phyloP scores from a whole-genome alignment of 2,113 vertebrate genomes.

The Pangasianodon gigas region DNA sequence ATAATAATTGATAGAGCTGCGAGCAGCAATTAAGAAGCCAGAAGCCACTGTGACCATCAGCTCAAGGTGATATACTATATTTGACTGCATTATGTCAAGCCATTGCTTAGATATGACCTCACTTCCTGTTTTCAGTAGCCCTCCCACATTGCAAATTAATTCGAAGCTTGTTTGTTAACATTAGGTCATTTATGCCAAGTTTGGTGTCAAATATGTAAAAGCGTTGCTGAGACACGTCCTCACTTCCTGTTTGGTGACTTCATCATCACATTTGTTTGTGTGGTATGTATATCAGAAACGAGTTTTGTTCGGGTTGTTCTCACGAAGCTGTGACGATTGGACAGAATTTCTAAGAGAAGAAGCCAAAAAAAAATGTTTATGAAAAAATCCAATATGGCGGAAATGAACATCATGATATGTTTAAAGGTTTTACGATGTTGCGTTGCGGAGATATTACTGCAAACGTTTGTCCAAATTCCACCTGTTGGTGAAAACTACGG shows the following conservation, averaged over 20 bases:
- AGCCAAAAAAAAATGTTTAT: too few relatives aligned
- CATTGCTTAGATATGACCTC: background rate
- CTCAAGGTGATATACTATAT: background rate
- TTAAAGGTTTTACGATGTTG: background rate
- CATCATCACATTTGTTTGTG: background rate
- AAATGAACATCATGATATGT: background rate
- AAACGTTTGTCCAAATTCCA: background rate
- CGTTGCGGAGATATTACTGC: background rate
- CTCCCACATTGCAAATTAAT: background rate
- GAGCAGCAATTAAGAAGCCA: background rate
- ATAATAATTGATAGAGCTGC: too few relatives aligned
- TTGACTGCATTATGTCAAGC: background rate
- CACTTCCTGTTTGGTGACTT: background rate
- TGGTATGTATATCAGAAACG: background rate
- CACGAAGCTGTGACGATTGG: background rate
- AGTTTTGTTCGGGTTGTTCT: background rate
- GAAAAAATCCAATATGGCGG: background rate
- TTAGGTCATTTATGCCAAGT: background rate
- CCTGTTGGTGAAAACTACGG: background rate
- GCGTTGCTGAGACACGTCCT: background rate
- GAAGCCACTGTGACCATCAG: background rate
- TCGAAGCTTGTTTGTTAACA: background rate
- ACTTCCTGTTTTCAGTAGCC: background rate
- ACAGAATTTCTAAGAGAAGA: background rate
- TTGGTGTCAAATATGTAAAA: background rate